Evolutionary conservation across 2,113 vertebrate species (phyloP).

Genomic region (Cyprinodon brontotheroides): DNA sequence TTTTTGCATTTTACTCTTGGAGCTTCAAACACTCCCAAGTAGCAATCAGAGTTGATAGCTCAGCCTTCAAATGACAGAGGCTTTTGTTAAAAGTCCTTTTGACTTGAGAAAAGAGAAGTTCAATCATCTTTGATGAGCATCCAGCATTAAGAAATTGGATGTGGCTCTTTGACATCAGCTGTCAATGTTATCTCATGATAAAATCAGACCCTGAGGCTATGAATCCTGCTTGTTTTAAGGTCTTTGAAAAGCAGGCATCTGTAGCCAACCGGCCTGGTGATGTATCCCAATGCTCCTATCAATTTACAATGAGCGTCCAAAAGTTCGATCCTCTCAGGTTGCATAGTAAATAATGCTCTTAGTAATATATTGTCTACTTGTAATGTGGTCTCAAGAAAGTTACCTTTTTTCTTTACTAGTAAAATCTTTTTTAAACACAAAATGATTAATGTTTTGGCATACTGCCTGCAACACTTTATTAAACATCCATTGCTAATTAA

Average conservation of each 20-base stretch:
- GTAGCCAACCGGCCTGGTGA: constrained; percentile 31
- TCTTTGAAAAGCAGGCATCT: constrained; percentile 43
- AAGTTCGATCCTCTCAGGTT: constrained; percentile 11
- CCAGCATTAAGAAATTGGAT: constrained; percentile 37
- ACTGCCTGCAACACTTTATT: neutral
- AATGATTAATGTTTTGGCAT: neutral
- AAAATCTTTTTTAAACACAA: neutral
- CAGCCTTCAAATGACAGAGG: constrained; percentile 43
- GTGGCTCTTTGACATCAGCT: constrained; percentile 49
- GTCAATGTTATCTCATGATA: constrained; percentile 58
- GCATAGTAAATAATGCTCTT: neutral
- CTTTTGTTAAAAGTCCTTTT: constrained; percentile 52
- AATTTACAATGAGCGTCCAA: constrained; percentile 28
- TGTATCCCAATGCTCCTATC: constrained; percentile 42
- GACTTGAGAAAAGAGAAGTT: constrained; percentile 49
- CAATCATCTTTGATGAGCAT: constrained; percentile 44
- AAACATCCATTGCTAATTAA: neutral
- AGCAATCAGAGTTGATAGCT: constrained; percentile 4
- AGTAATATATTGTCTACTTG: neutral
- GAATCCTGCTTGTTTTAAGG: constrained; percentile 40
- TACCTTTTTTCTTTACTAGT: neutral
- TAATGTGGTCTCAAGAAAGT: constrained; percentile 2
- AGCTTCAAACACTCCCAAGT: constrained; percentile 9
- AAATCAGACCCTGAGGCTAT: constrained; percentile 47
- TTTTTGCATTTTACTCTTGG: constrained; percentile 1